These are phyloP conservation scores for Apodemia mormo DNA, from an alignment of 2,888 invertebrate genomes.

Conservation along the genomic window DNA sequence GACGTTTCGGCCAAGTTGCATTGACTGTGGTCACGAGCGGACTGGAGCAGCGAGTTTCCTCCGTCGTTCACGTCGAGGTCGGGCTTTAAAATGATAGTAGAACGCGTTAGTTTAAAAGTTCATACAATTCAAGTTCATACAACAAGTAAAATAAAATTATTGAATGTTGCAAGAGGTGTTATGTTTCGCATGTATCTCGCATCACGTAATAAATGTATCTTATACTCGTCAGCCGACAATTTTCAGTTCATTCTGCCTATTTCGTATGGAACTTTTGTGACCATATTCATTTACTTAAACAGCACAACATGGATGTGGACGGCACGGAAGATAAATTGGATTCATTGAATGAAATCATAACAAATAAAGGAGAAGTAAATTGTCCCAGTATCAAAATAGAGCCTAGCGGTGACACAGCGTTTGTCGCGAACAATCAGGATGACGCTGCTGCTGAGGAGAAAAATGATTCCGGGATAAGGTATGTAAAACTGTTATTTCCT, in stretches of 20 bases:
- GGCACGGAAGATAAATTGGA: constrained; percentile 56
- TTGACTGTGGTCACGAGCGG: too few relatives aligned
- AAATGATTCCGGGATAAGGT: constrained; percentile 77
- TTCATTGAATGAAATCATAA: constrained; percentile 51
- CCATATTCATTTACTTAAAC: constrained; percentile 8
- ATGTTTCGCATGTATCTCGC: too few relatives aligned
- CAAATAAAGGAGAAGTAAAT: constrained; percentile 52
- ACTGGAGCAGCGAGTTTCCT: too few relatives aligned
- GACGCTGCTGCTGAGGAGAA: constrained; percentile 71
- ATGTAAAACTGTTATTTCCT: constrained; percentile 22
- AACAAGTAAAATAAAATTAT: too few relatives aligned
- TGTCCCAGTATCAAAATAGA: constrained; percentile 73
- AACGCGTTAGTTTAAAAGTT: too few relatives aligned
- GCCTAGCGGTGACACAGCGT: constrained; percentile 57
- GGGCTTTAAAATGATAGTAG: too few relatives aligned
- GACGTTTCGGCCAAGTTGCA: too few relatives aligned
- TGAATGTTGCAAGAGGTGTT: too few relatives aligned
- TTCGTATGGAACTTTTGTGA: not conserved
- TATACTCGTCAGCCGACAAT: not conserved
- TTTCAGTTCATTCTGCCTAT: not conserved
- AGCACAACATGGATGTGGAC: constrained; percentile 73
- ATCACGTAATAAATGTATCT: too few relatives aligned
- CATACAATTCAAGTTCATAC: too few relatives aligned
- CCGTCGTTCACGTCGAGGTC: too few relatives aligned
- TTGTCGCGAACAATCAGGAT: constrained; percentile 62